Percentiles rank a stretch among this genome's conserved stretches.
Evolutionary conservation across 2,888 invertebrate genomes (phyloP).

Genomic region (Heteropelma amictum): DNA sequence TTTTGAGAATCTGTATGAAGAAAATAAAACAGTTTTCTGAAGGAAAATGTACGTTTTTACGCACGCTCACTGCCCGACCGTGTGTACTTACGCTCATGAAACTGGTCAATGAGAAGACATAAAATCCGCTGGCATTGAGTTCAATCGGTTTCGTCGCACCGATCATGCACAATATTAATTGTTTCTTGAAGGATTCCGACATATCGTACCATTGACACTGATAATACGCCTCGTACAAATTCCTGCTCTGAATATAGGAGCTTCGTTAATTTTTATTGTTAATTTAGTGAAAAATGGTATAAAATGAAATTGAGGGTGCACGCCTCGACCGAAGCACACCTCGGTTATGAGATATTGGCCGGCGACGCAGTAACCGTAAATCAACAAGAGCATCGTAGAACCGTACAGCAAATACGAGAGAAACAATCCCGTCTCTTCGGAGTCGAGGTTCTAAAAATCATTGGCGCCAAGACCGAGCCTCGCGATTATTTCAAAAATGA

Average conservation of each 20-base stretch:
- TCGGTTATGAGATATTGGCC: conserved; percentile 51
- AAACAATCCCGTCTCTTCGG: conserved; percentile 16
- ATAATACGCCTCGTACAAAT: conserved; percentile 41
- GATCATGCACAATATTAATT: conserved; percentile 48
- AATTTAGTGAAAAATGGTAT: background rate
- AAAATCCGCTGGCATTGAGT: conserved; percentile 46
- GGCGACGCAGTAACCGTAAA: conserved; percentile 49
- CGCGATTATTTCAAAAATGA: background rate
- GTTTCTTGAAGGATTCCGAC: conserved; percentile 38
- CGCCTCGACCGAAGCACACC: conserved; percentile 7
- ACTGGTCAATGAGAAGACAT: conserved; percentile 38
- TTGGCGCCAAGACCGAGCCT: background rate
- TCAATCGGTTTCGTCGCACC: conserved; percentile 43
- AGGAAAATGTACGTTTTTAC: background rate
- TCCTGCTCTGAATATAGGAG: conserved; percentile 28
- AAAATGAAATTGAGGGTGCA: background rate
- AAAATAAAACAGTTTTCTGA: background rate
- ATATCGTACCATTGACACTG: conserved; percentile 43
- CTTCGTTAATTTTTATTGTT: background rate
- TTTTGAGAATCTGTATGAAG: conserved; percentile 33
- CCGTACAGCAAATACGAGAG: conserved; percentile 30
- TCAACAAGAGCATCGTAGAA: conserved; percentile 26
- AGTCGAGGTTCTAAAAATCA: conserved; percentile 27
- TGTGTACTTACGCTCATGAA: conserved; percentile 42
- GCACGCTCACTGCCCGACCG: background rate